phyloP scores from a whole-genome alignment of 2,113 vertebrate genomes.

The Semnopithecus entellus region DNA sequence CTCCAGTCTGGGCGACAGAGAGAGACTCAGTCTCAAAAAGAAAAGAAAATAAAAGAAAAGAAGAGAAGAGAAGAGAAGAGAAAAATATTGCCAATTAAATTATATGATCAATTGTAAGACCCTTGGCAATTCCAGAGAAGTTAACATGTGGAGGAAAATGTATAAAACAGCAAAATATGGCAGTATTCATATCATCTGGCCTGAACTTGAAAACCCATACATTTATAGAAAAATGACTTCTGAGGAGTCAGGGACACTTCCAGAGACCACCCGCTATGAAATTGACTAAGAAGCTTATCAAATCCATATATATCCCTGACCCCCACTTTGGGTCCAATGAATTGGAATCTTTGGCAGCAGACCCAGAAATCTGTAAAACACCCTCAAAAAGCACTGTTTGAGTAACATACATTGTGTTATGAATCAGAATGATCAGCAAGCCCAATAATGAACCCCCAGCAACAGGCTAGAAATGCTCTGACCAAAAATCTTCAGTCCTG shows the following conservation, averaged over 20 bases:
- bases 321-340: neutral
- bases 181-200: neutral
- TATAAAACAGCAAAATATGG: neutral
- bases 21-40: too few species aligned
- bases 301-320: neutral
- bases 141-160: neutral
- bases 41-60: neutral
- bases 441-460: neutral
- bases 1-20: too few species aligned
- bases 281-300: neutral
- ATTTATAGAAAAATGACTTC: neutral
- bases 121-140: neutral
- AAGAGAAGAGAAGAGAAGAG: neutral
- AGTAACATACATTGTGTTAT: neutral
- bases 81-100: neutral
- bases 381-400: neutral
- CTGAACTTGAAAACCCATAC: neutral
- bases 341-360: neutral
- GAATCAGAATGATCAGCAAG: slow-evolving; percentile 16
- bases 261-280: neutral
- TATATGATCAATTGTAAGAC: neutral
- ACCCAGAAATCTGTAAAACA: neutral
- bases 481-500: neutral
- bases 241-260: neutral
- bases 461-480: neutral